Conservation (phyloP, 2,797 vertebrate species). For the Gobio occitaniae region DNA sequence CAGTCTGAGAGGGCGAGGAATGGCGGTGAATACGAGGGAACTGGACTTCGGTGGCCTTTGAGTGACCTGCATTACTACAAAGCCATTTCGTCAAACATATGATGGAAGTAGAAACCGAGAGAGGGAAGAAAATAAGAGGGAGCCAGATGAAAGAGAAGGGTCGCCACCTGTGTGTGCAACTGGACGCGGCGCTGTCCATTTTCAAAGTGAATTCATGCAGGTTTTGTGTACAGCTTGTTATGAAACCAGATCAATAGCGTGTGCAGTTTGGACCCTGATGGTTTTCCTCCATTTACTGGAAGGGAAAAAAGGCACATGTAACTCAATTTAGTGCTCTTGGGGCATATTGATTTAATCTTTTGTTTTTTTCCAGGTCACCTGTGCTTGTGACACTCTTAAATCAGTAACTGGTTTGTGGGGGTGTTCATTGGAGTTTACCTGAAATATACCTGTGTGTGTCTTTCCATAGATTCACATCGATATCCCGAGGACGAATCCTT, state of each 20-base stretch:
- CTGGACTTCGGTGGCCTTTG: constrained; percentile 29
- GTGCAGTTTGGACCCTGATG: constrained; percentile 51
- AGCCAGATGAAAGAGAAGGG: constrained; percentile 1
- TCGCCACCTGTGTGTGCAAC: constrained; percentile 16
- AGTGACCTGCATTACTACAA: constrained; percentile 50
- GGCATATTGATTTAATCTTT: constrained; percentile 52
- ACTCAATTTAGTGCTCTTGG: constrained; percentile 53
- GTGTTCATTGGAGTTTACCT: constrained; percentile 17
- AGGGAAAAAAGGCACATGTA: constrained; percentile 52
- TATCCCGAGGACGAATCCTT: constrained; percentile 97
- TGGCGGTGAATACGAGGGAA: constrained; percentile 23
- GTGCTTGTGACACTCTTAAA: constrained; percentile 38
- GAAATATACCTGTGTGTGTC: neutral
- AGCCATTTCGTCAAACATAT: constrained; percentile 19
- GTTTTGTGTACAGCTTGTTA: constrained; percentile 48
- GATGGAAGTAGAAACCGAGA: neutral
- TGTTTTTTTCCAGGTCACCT: constrained; percentile 37
- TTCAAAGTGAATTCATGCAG: constrained; percentile 11
- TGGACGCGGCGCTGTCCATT: neutral
- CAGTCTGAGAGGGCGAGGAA: constrained; percentile 40
- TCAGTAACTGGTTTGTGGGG: neutral
- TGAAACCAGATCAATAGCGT: constrained; percentile 46
- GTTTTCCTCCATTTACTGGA: constrained; percentile 55
- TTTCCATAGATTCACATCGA: constrained; percentile 94
- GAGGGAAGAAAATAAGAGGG: neutral